These are phyloP conservation scores for Mormyrops attenuatus DNA, from an alignment of 2,797 vertebrate genomes.

Conservation along the genomic window DNA sequence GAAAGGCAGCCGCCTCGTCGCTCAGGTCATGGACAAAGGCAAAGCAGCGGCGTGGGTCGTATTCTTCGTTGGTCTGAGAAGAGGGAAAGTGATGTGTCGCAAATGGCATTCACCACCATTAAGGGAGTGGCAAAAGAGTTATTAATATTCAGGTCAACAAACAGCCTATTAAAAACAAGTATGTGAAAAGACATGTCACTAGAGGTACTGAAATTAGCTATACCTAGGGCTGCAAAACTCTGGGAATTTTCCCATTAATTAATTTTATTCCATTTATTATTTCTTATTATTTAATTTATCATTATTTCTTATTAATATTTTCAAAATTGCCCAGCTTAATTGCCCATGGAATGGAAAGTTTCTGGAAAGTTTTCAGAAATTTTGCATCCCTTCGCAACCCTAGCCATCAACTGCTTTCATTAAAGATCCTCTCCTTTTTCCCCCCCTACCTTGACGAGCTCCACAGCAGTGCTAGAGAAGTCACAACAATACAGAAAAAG, in stretches of 20 bases:
- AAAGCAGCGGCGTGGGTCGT: conserved; percentile 77
- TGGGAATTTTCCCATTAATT: neutral
- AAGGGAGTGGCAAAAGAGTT: neutral
- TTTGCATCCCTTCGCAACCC: neutral
- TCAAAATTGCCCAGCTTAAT: neutral
- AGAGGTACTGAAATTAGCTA: neutral
- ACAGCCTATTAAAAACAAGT: neutral
- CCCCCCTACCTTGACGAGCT: conserved; percentile 81
- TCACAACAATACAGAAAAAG: conserved; percentile 95
- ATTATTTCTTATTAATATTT: neutral
- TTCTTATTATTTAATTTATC: too few relatives aligned
- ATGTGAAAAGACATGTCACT: neutral
- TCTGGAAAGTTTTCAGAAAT: too few relatives aligned
- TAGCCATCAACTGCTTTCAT: neutral
- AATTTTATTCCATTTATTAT: neutral
- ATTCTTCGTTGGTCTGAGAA: conserved; percentile 76
- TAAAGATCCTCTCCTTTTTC: neutral
- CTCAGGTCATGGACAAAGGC: conserved; percentile 90
- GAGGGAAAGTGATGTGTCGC: neutral
- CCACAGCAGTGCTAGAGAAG: conserved; percentile 84
- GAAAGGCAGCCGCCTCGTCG: conserved; percentile 67
- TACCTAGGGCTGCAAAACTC: neutral
- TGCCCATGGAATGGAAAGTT: neutral
- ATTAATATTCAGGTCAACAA: neutral
- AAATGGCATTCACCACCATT: neutral